These are phyloP conservation scores for Typhlichthys eigenmanni DNA, from an alignment of 2,797 vertebrate species.

Conservation along the genomic window DNA sequence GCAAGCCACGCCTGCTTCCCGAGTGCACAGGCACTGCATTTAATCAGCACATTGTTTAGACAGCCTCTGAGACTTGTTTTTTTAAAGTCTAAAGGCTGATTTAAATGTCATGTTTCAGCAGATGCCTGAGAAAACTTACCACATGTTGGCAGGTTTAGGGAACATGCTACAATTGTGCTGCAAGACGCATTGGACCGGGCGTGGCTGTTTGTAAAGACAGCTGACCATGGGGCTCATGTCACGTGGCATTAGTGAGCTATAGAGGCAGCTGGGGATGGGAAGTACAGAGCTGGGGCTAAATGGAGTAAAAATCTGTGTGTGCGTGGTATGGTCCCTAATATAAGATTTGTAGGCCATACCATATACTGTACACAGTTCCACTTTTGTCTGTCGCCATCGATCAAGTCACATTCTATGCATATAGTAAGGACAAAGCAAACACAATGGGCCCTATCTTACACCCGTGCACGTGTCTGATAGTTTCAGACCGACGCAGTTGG, in stretches of 20 bases:
- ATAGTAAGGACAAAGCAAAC: too few species aligned
- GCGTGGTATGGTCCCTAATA: not conserved
- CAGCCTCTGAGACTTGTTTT: constrained; percentile 12
- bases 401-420: not conserved
- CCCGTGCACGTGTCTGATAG: too few species aligned
- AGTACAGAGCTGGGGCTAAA: constrained; percentile 16
- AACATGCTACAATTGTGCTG: constrained; percentile 30
- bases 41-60: constrained; percentile 34
- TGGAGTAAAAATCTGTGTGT: constrained; percentile 1
- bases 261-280: constrained; percentile 54
- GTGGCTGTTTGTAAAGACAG: constrained; percentile 47
- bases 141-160: constrained; percentile 27
- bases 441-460: too few species aligned
- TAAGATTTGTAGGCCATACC: not conserved
- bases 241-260: constrained; percentile 48
- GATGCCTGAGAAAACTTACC: constrained; percentile 9
- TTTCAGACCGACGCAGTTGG: too few species aligned
- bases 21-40: constrained; percentile 10
- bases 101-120: constrained; percentile 39
- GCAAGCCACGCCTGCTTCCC: constrained; percentile 48
- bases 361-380: constrained; percentile 6
- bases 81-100: constrained; percentile 19
- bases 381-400: constrained; percentile 27
- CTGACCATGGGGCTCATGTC: constrained; percentile 44
- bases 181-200: constrained; percentile 25